phyloP scores from a whole-genome alignment of 2,888 invertebrate genomes.

The Lasioglossum figueresi region DNA sequence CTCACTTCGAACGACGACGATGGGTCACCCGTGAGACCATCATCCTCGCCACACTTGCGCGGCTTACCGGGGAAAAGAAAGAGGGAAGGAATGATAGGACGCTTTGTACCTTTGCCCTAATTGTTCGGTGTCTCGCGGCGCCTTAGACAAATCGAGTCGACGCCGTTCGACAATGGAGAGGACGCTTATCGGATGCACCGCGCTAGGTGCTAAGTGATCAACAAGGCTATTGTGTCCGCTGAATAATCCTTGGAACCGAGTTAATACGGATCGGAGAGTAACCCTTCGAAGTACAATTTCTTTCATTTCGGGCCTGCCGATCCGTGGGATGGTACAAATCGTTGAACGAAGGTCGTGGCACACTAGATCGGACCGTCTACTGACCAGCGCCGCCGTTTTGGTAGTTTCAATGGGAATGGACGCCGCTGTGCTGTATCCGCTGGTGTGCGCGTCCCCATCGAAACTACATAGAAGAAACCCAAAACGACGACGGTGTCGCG shows the following conservation, averaged over 20 bases:
- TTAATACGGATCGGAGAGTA: neutral
- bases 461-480: too few species aligned
- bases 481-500: too few species aligned
- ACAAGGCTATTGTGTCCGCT: constrained; percentile 23
- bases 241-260: constrained; percentile 26
- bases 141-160: constrained; percentile 53
- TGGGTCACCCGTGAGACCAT: constrained; percentile 75
- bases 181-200: constrained; percentile 53
- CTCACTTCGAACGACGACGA: constrained; percentile 68
- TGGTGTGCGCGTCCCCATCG: too few species aligned
- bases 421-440: too few species aligned
- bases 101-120: constrained; percentile 61
- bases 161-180: constrained; percentile 24
- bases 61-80: constrained; percentile 44
- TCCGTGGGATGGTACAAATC: neutral
- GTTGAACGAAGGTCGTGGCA: too few species aligned
- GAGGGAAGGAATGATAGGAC: constrained; percentile 19
- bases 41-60: constrained; percentile 66
- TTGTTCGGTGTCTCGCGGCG: constrained; percentile 57
- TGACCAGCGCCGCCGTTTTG: too few species aligned
- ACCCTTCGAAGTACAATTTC: constrained; percentile 6
- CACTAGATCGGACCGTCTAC: too few species aligned
- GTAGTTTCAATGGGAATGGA: too few species aligned
- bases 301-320: neutral
- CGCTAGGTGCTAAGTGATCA: constrained; percentile 43